phyloP scores from a whole-genome alignment of 2,888 invertebrate species.

The Eupithecia dodoneata region DNA sequence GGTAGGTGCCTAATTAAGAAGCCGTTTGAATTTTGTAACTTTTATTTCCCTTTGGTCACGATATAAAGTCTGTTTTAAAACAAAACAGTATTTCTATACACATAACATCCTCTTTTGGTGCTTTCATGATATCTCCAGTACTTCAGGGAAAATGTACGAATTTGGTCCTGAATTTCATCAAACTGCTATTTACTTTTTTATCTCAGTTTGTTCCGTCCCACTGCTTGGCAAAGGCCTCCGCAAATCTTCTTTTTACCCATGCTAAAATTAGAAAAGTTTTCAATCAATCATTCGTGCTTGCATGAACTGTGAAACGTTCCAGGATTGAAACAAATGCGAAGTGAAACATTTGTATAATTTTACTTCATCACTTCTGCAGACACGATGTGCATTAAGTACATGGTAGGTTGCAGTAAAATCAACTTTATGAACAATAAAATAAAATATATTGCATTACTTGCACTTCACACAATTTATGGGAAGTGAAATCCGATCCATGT shows the following conservation, averaged over 20 bases:
- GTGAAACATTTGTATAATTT: constrained; percentile 13
- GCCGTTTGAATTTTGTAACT: no score
- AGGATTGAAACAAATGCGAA: not conserved
- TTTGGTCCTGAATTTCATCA: no score
- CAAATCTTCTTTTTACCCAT: no score
- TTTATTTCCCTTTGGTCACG: no score
- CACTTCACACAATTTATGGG: constrained; percentile 53
- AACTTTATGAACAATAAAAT: constrained; percentile 49
- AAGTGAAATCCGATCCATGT: constrained; percentile 62
- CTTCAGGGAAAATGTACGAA: no score
- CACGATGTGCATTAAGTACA: constrained; percentile 3
- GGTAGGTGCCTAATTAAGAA: not conserved
- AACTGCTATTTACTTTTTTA: no score
- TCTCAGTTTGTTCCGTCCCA: no score
- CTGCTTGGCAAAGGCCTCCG: no score
- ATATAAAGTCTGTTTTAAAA: not conserved
- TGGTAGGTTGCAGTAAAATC: constrained; percentile 44
- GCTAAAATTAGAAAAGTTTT: not conserved
- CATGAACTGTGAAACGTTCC: not conserved
- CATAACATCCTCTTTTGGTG: not conserved
- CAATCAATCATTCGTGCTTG: not conserved
- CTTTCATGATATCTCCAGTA: no score
- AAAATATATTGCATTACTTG: constrained; percentile 45
- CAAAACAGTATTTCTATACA: not conserved
- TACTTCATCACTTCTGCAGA: not conserved